These are phyloP conservation scores for Mesoclemmys tuberculata DNA, from an alignment of 2,113 vertebrate species.

Conservation along the genomic window DNA sequence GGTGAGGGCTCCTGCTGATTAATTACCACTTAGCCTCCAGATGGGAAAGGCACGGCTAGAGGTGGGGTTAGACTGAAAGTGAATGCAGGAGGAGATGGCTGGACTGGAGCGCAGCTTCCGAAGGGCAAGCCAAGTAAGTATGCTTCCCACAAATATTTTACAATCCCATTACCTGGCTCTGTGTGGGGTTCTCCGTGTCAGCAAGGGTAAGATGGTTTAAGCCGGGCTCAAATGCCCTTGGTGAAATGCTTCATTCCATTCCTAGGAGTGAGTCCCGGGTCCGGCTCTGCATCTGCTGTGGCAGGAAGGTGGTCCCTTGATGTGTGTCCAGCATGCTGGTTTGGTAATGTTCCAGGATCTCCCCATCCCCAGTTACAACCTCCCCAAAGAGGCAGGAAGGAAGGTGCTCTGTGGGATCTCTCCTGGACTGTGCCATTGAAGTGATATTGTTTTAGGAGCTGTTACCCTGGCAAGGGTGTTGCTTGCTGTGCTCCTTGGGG, in stretches of 20 bases:
- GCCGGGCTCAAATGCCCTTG: background rate
- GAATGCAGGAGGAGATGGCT: constrained; percentile 18
- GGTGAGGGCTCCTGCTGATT: constrained; percentile 28
- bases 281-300: background rate
- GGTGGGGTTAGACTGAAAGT: background rate
- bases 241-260: background rate
- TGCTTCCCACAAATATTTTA: background rate
- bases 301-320: background rate
- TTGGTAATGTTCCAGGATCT: background rate
- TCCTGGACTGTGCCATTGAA: background rate
- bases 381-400: no score
- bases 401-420: background rate
- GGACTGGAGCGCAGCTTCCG: background rate
- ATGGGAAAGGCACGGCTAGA: constrained; percentile 9
- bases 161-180: background rate
- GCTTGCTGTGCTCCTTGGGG: background rate
- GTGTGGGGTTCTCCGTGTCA: background rate
- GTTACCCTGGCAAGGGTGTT: background rate
- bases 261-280: background rate
- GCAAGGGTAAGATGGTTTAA: background rate
- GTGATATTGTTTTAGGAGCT: background rate
- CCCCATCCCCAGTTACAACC: background rate
- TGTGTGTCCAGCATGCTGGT: background rate
- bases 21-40: constrained; percentile 40
- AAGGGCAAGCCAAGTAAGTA: constrained; percentile 32